Conservation (phyloP, 2,797 vertebrate species). For the Thaleichthys pacificus region DNA sequence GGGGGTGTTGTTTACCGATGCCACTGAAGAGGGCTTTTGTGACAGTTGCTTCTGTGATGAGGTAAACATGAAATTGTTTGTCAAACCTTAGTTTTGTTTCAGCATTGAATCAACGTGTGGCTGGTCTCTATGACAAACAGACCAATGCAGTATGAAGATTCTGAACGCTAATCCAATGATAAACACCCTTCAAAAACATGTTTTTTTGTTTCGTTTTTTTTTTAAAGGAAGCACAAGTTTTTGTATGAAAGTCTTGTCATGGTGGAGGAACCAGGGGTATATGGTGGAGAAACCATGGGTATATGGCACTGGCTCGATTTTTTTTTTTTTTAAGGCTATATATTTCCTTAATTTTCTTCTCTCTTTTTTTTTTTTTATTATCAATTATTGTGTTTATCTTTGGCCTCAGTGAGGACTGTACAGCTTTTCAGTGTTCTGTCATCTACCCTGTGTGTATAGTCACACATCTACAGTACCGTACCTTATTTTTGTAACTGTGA, state of each 20-base stretch:
- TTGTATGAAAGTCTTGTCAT: slow-evolving; percentile 41
- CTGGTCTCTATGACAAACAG: slow-evolving; percentile 47
- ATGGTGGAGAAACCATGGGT: slow-evolving; percentile 26
- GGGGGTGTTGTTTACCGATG: slow-evolving; percentile 16
- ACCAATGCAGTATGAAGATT: slow-evolving; percentile 38
- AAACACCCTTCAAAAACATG: slow-evolving; percentile 37
- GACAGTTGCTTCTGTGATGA: slow-evolving; percentile 25
- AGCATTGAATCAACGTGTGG: slow-evolving; percentile 37
- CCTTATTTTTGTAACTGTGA: slow-evolving; percentile 85
- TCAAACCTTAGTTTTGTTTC: slow-evolving; percentile 37
- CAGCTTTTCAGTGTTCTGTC: slow-evolving; percentile 81
- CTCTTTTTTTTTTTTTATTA: slow-evolving; percentile 57
- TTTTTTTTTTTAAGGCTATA: slow-evolving; percentile 52
- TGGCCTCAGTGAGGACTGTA: slow-evolving; percentile 97
- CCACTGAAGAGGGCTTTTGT: slow-evolving; percentile 31
- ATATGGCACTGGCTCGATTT: slow-evolving; percentile 54
- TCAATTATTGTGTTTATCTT: slow-evolving; percentile 77
- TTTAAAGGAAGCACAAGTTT: slow-evolving; percentile 59
- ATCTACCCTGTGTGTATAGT: slow-evolving; percentile 83
- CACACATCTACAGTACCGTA: slow-evolving; percentile 80
- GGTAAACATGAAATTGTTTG: slow-evolving; percentile 52
- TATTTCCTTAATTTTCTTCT: slow-evolving; percentile 56
- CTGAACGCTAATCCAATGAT: slow-evolving; percentile 41
- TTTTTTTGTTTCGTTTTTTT: slow-evolving; percentile 19
- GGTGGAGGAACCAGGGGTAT: slow-evolving; percentile 17